Conservation (phyloP, 2,888 invertebrate species). For the Stomorhina lunata region DNA sequence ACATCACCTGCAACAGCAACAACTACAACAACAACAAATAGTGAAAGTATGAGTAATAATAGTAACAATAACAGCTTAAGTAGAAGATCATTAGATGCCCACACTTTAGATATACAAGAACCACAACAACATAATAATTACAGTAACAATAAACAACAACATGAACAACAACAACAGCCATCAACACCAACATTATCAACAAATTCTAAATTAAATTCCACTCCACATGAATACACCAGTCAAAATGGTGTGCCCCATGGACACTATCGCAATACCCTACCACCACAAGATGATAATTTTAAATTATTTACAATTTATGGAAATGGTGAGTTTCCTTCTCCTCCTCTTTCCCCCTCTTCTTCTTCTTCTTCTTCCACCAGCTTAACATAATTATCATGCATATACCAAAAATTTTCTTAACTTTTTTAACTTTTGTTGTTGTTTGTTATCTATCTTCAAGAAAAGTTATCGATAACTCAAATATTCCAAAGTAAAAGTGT, state of each 20-base stretch:
- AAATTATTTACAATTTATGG: constrained; percentile 80
- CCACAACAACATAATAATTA: constrained; percentile 55
- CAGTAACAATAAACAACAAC: constrained; percentile 54
- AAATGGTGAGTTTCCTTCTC: constrained; percentile 78
- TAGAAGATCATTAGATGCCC: constrained; percentile 73
- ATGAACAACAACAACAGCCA: constrained; percentile 50
- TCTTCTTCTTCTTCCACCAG: neutral
- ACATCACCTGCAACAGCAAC: neutral
- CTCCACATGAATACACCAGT: constrained; percentile 71
- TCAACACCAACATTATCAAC: constrained; percentile 59
- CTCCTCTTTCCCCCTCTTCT: constrained; percentile 17
- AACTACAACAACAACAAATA: constrained; percentile 45
- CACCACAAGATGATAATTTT: constrained; percentile 78
- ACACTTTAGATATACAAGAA: constrained; percentile 67
- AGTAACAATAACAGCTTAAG: constrained; percentile 67
- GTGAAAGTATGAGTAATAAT: constrained; percentile 68
- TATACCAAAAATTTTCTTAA: neutral
- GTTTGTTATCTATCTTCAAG: too few species aligned
- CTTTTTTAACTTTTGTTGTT: too few species aligned
- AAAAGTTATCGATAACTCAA: too few species aligned
- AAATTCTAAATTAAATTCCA: constrained; percentile 67
- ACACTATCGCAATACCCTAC: constrained; percentile 71
- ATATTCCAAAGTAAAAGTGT: too few species aligned
- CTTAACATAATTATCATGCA: neutral
- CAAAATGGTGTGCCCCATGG: constrained; percentile 74